Percentiles rank a stretch among this genome's conserved stretches.
These are phyloP conservation scores for Apotomis turbidana DNA, from an alignment of 2,888 invertebrate species.

Conservation along the genomic window DNA sequence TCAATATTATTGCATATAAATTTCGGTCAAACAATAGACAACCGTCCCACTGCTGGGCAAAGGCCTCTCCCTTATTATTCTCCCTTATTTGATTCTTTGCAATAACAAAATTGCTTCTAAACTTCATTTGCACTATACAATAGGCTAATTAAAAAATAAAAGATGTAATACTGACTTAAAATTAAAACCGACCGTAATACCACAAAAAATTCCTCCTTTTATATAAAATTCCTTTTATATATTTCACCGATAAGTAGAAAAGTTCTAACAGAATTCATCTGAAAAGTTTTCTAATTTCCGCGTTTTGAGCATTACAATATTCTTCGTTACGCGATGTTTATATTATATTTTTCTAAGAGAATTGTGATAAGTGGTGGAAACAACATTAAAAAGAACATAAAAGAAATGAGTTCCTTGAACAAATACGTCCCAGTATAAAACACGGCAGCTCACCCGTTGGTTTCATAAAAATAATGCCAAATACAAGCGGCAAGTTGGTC, in stretches of 20 bases:
- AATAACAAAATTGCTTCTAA: too few relatives aligned
- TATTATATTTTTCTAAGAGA: background rate
- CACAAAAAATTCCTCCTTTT: slow-evolving; percentile 5
- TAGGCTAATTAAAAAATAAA: too few relatives aligned
- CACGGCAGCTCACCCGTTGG: slow-evolving; percentile 41
- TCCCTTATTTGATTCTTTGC: too few relatives aligned
- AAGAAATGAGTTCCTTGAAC: background rate
- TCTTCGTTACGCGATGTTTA: slow-evolving; percentile 1
- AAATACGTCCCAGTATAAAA: slow-evolving; percentile 35
- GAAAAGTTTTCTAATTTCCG: slow-evolving; percentile 27
- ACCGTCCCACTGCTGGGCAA: too few relatives aligned
- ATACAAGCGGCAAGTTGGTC: slow-evolving; percentile 62
- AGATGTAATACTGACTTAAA: background rate
- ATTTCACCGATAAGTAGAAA: background rate
- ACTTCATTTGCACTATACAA: too few relatives aligned
- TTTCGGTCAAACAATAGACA: too few relatives aligned
- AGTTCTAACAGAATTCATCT: slow-evolving; percentile 16
- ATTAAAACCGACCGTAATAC: background rate
- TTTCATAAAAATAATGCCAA: slow-evolving; percentile 59
- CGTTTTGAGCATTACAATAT: slow-evolving; percentile 5
- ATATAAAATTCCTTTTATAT: slow-evolving; percentile 5
- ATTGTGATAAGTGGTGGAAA: background rate
- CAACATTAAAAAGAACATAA: background rate
- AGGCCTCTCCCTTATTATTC: too few relatives aligned
- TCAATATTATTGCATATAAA: too few relatives aligned